Evolutionary conservation across 2,888 invertebrate species (phyloP), one percentile per base, ranked within the genome.

Genomic region (Lottia gigantea): DNA sequence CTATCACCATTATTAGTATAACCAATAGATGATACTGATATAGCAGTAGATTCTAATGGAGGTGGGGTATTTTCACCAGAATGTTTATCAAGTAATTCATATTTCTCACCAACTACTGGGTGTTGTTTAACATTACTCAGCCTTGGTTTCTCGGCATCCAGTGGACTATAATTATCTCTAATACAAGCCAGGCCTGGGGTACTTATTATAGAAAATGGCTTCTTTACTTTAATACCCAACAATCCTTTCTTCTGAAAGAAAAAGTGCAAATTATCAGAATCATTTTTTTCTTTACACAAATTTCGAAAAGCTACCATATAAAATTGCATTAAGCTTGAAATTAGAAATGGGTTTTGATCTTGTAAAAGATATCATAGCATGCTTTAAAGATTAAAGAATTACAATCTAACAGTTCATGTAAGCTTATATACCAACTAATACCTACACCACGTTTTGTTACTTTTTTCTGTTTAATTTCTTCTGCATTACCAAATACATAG

Each of bases 401-500:
- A 40, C 40, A 40, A 40, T n/a, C n/a, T n/a, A n/a, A n/a, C n/a
- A n/a, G n/a, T n/a, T n/a, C n/a, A n/a, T n/a, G n/a, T n/a, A 8
- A 40, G 40, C 7, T 11, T 40, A 40, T 40, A 40, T 11, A 40
- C 40, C 40, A 40, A 8, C 1, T 4, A 40, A 40, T 40, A 40
- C 40, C 11, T 40, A 40, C 40, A 23, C 55, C 55, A 23, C 19
- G 19, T 11, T 55, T 55, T 55, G 19, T 55, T 23, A 23, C 68
- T 46, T 71, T 74, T 68, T 80, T 79, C 7, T 70, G 66, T 46
- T 74, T 78, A 11, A 82, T 82, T 12, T 77, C 80, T 26, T 78
- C 80, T 0, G 83, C 85, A 25, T 78, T 76, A n/a, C 89, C 89
- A 78, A 88, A 81, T 23, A 89, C 73, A 73, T 85, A 82, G 15